Percentiles rank a stretch among this genome's conserved stretches.
Evolutionary conservation across 2,888 invertebrate species (phyloP).

Genomic region (Eurytoma adleriae): DNA sequence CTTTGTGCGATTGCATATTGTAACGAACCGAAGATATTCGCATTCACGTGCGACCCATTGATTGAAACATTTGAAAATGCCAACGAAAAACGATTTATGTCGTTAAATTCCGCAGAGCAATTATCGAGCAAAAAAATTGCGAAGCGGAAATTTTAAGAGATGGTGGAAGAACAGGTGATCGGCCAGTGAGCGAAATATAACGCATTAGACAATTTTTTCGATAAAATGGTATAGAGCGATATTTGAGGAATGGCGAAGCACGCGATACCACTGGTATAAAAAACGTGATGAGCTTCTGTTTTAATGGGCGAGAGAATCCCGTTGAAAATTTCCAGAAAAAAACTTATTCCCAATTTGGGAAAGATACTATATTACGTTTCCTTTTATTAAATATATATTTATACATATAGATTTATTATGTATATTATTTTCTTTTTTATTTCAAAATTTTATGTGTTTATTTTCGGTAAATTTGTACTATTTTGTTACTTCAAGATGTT

Average conservation of each 20-base stretch:
- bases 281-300: constrained; percentile 10
- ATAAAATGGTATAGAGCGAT: constrained; percentile 45
- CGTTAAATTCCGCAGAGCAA: constrained; percentile 31
- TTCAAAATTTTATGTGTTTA: constrained; percentile 48
- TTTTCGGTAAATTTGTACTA: constrained; percentile 25
- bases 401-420: constrained; percentile 45
- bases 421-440: constrained; percentile 32
- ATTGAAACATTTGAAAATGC: background rate
- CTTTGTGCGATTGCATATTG: constrained; percentile 42
- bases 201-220: constrained; percentile 54
- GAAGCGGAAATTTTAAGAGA: constrained; percentile 18
- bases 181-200: constrained; percentile 58
- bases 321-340: constrained; percentile 55
- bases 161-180: constrained; percentile 29
- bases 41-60: background rate
- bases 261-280: constrained; percentile 31
- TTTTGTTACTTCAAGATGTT: constrained; percentile 32
- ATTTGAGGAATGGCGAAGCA: constrained; percentile 25
- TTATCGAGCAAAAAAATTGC: constrained; percentile 14
- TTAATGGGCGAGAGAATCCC: constrained; percentile 45
- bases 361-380: constrained; percentile 45
- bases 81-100: background rate
- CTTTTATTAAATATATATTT: constrained; percentile 55
- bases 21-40: constrained; percentile 24
- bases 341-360: constrained; percentile 12